Base-by-base conservation (phyloP, 2,113 vertebrate species). In the Azemiops feae region DNA sequence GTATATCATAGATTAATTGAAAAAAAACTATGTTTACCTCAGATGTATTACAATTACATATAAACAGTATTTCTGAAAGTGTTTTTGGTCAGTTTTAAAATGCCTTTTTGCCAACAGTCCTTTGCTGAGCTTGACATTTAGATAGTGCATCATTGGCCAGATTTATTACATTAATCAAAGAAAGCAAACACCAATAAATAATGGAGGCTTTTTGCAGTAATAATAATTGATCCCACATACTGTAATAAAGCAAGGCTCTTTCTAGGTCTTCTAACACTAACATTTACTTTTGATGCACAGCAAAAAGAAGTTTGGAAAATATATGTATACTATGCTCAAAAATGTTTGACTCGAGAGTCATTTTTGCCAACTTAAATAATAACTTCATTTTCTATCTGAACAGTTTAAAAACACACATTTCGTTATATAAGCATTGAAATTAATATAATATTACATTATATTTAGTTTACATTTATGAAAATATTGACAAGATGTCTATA, bases 141-240 rank as follows among this genome's bases (percentile, higher is more conserved):
- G 27, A 88, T 87, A 14, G 8, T 89, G 5, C 5, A 60, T 94
- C 74, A 87, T 0, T 88, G 27, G 1, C 0, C 1, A 89, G 0
- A 34, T 93, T 94, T 92, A 89, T 39, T 94, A 88, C 39, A 87
- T 94, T 45, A 91, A 86, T 93, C 52, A 89, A 93, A 90, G 3
- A 1, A 93, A 47, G 87, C 5, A 86, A 60, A 2, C 0, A 85
- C 0, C 50, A 64, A 91, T 87, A 27, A 81, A 50, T 5, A 91
- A 94, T 93, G 20, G 9, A 87, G 95, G 85, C 1, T 89, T 0
- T 90, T 52, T 93, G 20, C 47, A 9, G 91, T 90, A 54, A 92
- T 91, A 74, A 52, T 1, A 0, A 85, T 93, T 60, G 90, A 93
- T 93, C 43, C 23, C 3, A 43, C 88, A 87, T 92, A 69, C 12